A percentile compares a stretch with the other conserved stretches of the same genome.
Evolutionary conservation across 2,888 invertebrate genomes (phyloP).

Genomic region (Quadroppia sp.): DNA sequence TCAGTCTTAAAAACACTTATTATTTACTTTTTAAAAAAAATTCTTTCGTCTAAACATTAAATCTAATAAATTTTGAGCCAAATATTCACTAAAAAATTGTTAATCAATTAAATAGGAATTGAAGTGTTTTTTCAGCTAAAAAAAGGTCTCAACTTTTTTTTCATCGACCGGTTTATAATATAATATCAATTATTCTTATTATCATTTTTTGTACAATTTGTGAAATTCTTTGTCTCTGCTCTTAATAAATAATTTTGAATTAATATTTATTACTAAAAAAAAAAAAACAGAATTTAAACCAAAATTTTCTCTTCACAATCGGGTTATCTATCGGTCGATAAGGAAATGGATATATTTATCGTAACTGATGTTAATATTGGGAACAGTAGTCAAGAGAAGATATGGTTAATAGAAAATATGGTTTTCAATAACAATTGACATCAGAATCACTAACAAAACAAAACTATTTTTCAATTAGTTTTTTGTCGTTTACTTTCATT

Average conservation of each 20-base stretch:
- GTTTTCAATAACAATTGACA: constrained; percentile 11
- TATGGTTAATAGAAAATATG: background rate
- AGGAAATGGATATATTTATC: background rate
- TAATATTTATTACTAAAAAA: constrained; percentile 1
- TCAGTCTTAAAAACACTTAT: constrained; percentile 6
- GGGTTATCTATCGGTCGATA: constrained; percentile 4
- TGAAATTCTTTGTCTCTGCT: constrained; percentile 34
- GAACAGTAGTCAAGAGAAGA: background rate
- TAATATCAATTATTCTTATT: background rate
- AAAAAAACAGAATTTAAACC: constrained; percentile 2
- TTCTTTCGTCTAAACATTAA: background rate
- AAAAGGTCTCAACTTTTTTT: background rate
- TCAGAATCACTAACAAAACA: constrained; percentile 28
- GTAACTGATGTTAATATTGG: background rate
- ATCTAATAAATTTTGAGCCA: constrained; percentile 24
- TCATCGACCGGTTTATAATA: constrained; percentile 27
- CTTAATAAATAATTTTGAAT: constrained; percentile 9
- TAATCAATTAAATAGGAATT: background rate
- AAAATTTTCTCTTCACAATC: background rate
- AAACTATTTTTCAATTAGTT: background rate
- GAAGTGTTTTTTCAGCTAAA: background rate
- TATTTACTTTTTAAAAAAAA: background rate
- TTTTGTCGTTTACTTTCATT: background rate
- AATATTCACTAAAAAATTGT: constrained; percentile 22
- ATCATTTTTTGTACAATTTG: background rate